Base-by-base conservation (phyloP, 1,140 invertebrate species). In the Nautilus pompilius region DNA sequence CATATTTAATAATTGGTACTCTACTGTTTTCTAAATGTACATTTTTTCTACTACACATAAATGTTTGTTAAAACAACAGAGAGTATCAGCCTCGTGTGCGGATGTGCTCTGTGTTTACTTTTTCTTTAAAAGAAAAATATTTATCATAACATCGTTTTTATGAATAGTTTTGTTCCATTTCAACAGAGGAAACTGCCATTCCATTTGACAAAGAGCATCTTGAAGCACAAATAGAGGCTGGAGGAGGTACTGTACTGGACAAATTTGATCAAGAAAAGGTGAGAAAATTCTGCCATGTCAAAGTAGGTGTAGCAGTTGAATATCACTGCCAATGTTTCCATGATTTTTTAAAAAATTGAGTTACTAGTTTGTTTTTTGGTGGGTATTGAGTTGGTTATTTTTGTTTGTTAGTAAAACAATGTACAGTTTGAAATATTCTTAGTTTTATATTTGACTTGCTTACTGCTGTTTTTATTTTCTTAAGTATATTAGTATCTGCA, bases 141-240 rank as follows among this genome's bases (percentile, higher is more conserved):
- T n/a, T n/a, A n/a, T n/a, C n/a, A n/a, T n/a, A n/a, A n/a, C n/a
- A n/a, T n/a, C n/a, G n/a, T n/a, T n/a, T n/a, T n/a, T n/a, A n/a
- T n/a, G n/a, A n/a, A n/a, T n/a, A n/a, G n/a, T n/a, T n/a, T n/a
- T n/a, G n/a, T n/a, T n/a, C n/a, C n/a, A n/a, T n/a, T n/a, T n/a
- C n/a, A n/a, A n/a, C 60, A 68, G 73, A 73, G 58, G 73, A 71
- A 13, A 36, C 28, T 2, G 20, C 28, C 15, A 53, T 72, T 30
- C 69, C 75, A 8, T 83, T 80, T 73, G 74, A 83, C 58, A 82
- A 81, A 66, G 65, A 74, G 0, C 65, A 80, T 51, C 57, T 83
- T 8, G 65, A 55, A 24, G 54, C 26, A 3, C 69, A 77, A 62
- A 79, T 84, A 28, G 54, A 68, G 36, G 62, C 62, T 22, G 75